These are phyloP conservation scores for Odocoileus virginianus DNA, from an alignment of 2,113 vertebrate species.

Conservation along the genomic window DNA sequence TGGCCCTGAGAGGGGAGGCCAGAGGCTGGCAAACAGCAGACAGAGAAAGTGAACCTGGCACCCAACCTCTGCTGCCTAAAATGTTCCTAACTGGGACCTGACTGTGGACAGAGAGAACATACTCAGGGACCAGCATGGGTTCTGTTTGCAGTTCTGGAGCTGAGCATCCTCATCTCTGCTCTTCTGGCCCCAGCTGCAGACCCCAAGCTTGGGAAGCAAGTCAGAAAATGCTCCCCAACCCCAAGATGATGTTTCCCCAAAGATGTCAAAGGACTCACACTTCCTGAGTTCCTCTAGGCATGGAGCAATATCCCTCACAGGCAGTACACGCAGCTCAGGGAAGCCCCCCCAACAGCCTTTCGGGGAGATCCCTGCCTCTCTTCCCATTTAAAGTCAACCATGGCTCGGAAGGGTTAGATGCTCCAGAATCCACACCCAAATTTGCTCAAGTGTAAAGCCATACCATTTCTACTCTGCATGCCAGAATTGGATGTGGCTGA, in stretches of 20 bases:
- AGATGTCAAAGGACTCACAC: background rate
- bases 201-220: background rate
- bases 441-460: background rate
- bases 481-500: background rate
- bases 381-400: background rate
- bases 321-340: fast-evolving
- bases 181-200: background rate
- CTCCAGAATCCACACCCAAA: background rate
- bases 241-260: background rate
- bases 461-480: background rate
- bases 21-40: background rate
- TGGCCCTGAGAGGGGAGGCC: background rate
- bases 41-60: background rate
- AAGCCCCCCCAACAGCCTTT: background rate
- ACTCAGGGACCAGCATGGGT: background rate
- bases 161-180: too few species aligned
- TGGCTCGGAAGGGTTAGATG: background rate
- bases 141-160: background rate
- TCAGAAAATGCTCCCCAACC: background rate
- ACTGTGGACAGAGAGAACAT: background rate
- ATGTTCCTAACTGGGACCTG: background rate
- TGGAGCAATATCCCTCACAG: background rate
- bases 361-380: background rate
- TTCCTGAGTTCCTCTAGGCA: background rate
- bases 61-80: too few species aligned